These are phyloP conservation scores for Merops nubicus DNA, from an alignment of 2,113 vertebrate species.

Conservation along the genomic window DNA sequence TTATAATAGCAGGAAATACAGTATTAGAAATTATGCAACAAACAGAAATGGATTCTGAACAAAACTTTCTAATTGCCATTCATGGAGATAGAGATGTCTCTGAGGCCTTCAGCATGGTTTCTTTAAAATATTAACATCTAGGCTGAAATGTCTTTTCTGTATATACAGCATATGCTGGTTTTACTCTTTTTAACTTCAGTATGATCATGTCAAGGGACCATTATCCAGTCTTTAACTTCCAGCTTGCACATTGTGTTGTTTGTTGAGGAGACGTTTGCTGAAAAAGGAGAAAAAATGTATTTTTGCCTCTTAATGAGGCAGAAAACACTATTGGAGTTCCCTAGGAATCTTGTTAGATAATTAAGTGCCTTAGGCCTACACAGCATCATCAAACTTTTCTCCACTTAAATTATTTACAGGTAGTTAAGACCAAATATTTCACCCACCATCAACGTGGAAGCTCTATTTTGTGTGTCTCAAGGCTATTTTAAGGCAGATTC, in stretches of 20 bases:
- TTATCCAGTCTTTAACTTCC: constrained; percentile 9
- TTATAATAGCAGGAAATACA: neutral
- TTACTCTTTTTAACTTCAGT: neutral
- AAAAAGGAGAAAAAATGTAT: neutral
- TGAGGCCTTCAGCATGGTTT: neutral
- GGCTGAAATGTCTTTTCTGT: neutral
- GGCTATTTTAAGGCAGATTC: neutral
- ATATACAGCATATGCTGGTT: neutral
- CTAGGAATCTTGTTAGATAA: neutral
- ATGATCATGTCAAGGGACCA: neutral
- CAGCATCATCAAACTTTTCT: neutral
- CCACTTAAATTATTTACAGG: neutral
- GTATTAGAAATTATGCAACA: neutral
- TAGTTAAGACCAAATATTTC: neutral
- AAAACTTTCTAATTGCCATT: neutral
- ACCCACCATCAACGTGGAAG: neutral
- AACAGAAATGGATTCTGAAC: neutral
- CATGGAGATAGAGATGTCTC: neutral
- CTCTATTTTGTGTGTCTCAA: neutral
- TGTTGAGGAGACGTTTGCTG: neutral
- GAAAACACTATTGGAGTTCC: neutral
- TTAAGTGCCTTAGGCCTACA: neutral
- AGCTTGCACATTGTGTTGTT: neutral
- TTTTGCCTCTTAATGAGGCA: neutral
- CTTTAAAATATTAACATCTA: neutral